Conservation (phyloP, 1,140 invertebrate species). For the Sycophila sp. region DNA sequence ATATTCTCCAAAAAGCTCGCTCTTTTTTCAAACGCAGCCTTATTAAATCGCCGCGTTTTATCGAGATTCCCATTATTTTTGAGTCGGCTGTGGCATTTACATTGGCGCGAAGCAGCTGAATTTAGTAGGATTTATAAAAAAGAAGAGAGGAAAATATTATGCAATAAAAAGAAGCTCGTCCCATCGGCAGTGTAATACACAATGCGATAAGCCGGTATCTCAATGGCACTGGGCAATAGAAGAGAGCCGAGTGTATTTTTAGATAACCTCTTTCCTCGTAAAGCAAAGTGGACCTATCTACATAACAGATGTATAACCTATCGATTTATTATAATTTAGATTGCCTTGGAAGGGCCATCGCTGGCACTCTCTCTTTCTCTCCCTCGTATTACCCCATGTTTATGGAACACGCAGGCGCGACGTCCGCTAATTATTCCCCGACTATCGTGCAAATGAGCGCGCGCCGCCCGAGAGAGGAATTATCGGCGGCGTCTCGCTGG, state of each 20-base stretch:
- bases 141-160: neutral
- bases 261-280: slow-evolving; percentile 33
- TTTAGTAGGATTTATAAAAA: no score
- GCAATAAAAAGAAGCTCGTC: neutral
- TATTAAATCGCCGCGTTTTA: no score
- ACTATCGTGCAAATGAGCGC: slow-evolving; percentile 56
- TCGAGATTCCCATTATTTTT: no score
- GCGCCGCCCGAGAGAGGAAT: no score
- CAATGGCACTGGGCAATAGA: no score
- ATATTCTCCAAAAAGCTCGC: no score
- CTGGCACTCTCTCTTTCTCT: no score
- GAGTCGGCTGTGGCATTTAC: no score
- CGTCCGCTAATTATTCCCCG: slow-evolving; percentile 55
- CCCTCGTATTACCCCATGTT: slow-evolving; percentile 30
- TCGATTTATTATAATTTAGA: slow-evolving; percentile 63
- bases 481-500: slow-evolving; percentile 7
- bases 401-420: slow-evolving; percentile 40
- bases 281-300: slow-evolving; percentile 44
- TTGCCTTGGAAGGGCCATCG: slow-evolving; percentile 54
- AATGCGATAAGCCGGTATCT: slow-evolving; percentile 10
- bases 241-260: slow-evolving; percentile 22
- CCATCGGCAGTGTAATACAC: neutral
- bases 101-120: no score
- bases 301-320: slow-evolving; percentile 38
- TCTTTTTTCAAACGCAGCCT: no score